A percentile compares a stretch with the other conserved stretches of the same genome.
Evolutionary conservation across 2,797 vertebrate species (phyloP).

Genomic region (Bradypodion ventrale): DNA sequence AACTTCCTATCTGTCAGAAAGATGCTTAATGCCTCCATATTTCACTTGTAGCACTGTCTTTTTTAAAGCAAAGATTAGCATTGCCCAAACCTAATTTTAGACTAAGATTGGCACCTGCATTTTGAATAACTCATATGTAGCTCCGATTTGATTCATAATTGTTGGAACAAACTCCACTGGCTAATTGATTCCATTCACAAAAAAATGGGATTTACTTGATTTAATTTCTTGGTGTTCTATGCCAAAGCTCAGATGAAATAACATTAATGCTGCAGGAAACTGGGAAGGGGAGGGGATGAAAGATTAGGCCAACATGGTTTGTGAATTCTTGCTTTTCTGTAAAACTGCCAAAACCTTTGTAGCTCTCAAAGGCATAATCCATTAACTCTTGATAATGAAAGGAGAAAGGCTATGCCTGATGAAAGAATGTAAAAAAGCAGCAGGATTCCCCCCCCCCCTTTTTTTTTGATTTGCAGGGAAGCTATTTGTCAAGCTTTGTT

Average conservation of each 20-base stretch:
- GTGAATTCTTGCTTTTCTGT: conserved; percentile 57
- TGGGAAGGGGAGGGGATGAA: conserved; percentile 13
- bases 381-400: conserved; percentile 48
- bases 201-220: conserved; percentile 56
- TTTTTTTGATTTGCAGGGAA: background rate
- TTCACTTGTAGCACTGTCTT: background rate
- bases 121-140: accelerated
- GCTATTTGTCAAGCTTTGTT: background rate
- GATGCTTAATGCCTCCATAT: background rate
- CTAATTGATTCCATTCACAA: conserved; percentile 68
- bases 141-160: background rate
- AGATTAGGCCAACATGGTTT: conserved; percentile 52
- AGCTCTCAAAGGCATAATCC: conserved; percentile 50
- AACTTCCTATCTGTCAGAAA: too few species aligned
- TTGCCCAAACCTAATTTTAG: background rate
- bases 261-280: conserved; percentile 53
- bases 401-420: conserved; percentile 42
- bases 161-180: conserved; percentile 19
- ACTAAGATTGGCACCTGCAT: background rate
- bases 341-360: conserved; percentile 60
- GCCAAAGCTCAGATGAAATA: conserved; percentile 55
- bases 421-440: background rate
- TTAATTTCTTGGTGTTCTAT: conserved; percentile 50
- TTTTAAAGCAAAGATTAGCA: background rate
- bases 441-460: background rate